Evolutionary conservation across 2,888 invertebrate species (phyloP), one percentile per base, ranked within the genome.

Genomic region (Serripes groenlandicus): DNA sequence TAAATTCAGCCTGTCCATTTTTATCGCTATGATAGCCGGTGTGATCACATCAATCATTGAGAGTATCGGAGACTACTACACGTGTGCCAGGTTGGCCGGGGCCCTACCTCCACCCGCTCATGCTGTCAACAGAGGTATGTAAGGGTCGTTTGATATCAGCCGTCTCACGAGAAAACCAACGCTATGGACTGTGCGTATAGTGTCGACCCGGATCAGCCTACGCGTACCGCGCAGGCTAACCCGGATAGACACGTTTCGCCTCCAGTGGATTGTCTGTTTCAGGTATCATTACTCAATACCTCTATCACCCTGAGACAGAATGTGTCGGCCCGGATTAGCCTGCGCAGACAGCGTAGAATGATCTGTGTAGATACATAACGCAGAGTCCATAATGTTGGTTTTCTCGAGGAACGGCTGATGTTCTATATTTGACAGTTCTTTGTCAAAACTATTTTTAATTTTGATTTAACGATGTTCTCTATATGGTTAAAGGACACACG

Each of bases 21-120:
- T 93, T 64, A 86, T 92, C 49, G 92, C 91, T 0, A 89, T 93
- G 89, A 78, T 92, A 58, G 90, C 93, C n/a, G 93, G 90, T 0
- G 89, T 92, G 5, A 72, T 93, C n/a, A 90, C 91, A 3, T 92
- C 92, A 23, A 87, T 92, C 70, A 88, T 93, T 35, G 93, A 93
- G 82, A 91, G 91, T 32, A 96, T 98, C 85, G 97, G 97, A 91
- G 98, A 98, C 94, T 98, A 98, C 95, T 97, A 97, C 72, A 97
- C 97, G 21, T 97, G 97, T 0, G 97, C 98, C 0, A 90, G 95
- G 81, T 92, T 96, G 49, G 92, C 95, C 35, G 97, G 96, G 34
- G 97, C 97, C 0, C 96, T 97, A 0, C 96, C 97, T 0, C 98
- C 98, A 0, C 98, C 98, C 0, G 95, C 97, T 4, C 97, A 97